Base-by-base conservation (phyloP, 2,888 invertebrate species). In the Acrocera orbiculus region DNA sequence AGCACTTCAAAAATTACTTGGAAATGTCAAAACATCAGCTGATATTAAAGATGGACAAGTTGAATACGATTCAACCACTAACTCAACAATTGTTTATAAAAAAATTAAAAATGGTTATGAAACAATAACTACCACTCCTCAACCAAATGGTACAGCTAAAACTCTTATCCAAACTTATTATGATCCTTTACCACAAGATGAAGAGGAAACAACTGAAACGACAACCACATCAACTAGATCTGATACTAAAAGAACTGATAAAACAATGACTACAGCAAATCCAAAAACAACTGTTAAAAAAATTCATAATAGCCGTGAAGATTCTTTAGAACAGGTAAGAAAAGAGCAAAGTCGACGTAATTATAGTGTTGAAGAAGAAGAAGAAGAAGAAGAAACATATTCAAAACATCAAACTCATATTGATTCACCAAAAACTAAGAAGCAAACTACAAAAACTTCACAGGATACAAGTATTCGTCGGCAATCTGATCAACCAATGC, bases 71-170 rank as follows among this genome's bases (percentile, higher is more conserved):
- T 13, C 29, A 4, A 5, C 34, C 51, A 37, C 49, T 47, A 42
- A 56, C 14, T 13, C 22, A 10, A 27, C 54, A 41, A 48, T 10
- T 48, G 41, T 52, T 8, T 30, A 28, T n/a, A 38, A 35, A 19
- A 37, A 52, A 32, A 56, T 56, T 31, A 52, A 53, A 32, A 53
- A 54, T 37, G 58, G 58, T 17, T 56, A 56, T 36, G 58, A 58
- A 44, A 55, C 56, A 43, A 53, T 56, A 6, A 56, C 53, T 41
- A 58, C 58, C 41, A 56, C 51, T 36, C 30, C 52, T 37, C 49
- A 56, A 15, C 51, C 54, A 2, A 56, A 58, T 30, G 58, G 58
- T 8, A 49, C 53, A 1, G 49, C 44, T 38, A 55, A 53, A 42
- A 51, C 40, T 27, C 51, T 52, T 37, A 53, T 52, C 27, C 56